phyloP scores from a whole-genome alignment of 1,140 invertebrate genomes.

The Ostrea edulis region DNA sequence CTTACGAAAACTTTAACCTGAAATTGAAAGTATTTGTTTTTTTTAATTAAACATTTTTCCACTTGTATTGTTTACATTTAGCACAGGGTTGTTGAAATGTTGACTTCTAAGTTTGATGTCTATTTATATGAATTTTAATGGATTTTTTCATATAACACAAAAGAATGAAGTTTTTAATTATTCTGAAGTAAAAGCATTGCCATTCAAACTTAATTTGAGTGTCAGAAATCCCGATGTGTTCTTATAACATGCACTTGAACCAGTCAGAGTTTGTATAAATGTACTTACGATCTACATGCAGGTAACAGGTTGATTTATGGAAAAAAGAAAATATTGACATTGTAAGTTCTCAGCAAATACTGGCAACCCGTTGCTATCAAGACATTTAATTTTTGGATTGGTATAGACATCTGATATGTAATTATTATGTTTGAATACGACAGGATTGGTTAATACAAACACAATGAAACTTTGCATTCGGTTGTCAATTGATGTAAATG shows the following conservation, averaged over 20 bases:
- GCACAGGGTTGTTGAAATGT: neutral
- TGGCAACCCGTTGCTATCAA: constrained; percentile 4
- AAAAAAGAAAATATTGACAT: constrained; percentile 37
- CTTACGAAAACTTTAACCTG: constrained; percentile 57
- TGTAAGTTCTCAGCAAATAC: constrained; percentile 2
- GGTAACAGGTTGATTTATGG: neutral
- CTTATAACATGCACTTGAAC: constrained; percentile 13
- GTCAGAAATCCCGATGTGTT: neutral
- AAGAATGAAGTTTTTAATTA: neutral
- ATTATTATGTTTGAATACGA: constrained; percentile 19
- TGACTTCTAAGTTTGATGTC: neutral
- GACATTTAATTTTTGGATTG: constrained; percentile 30
- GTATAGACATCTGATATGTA: neutral
- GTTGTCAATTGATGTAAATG: neutral
- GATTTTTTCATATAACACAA: neutral
- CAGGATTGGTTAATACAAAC: neutral
- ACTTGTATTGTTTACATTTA: neutral
- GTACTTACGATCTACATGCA: constrained; percentile 23
- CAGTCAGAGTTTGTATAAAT: neutral
- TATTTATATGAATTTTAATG: neutral
- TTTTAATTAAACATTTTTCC: neutral
- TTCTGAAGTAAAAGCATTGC: neutral
- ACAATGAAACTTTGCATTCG: neutral
- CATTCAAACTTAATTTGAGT: neutral
- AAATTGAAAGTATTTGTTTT: constrained; percentile 17